Conservation (phyloP, 1,140 invertebrate genomes). For the Eurytemora carolleeae region DNA sequence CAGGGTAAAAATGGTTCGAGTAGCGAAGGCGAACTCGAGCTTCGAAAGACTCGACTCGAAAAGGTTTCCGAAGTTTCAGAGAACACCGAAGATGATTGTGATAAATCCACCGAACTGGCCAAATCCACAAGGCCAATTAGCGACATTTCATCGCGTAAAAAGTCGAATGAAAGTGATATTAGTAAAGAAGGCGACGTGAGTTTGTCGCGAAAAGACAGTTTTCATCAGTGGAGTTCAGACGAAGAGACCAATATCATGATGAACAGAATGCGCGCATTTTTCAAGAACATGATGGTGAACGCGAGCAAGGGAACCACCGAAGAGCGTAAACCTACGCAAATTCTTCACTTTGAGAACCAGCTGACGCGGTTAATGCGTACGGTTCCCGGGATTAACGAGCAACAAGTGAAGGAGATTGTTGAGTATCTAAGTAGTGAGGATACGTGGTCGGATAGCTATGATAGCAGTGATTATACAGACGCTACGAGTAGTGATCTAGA, state of each 20-base stretch:
- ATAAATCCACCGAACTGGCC: too few relatives aligned
- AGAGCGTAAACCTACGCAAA: slow-evolving; percentile 48
- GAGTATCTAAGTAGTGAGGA: slow-evolving; percentile 76
- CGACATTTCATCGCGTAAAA: too few relatives aligned
- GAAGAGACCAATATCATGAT: slow-evolving; percentile 85
- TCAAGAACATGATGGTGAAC: slow-evolving; percentile 53
- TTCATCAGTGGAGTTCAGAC: slow-evolving; percentile 79
- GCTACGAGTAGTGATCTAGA: too few relatives aligned
- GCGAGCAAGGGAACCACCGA: slow-evolving; percentile 16
- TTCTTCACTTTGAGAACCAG: slow-evolving; percentile 69
- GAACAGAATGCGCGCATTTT: slow-evolving; percentile 75
- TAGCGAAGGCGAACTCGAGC: slow-evolving; percentile 17
- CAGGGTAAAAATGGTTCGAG: slow-evolving; percentile 10
- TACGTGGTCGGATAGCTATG: slow-evolving; percentile 75
- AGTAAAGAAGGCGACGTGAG: too few relatives aligned
- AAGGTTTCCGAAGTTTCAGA: slow-evolving; percentile 19
- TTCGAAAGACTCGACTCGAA: slow-evolving; percentile 14
- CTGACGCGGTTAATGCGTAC: slow-evolving; percentile 74
- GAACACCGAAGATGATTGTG: slow-evolving; percentile 17
- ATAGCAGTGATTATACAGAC: slow-evolving; percentile 70
- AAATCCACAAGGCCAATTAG: too few relatives aligned
- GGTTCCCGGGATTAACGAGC: slow-evolving; percentile 65
- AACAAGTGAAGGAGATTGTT: slow-evolving; percentile 70
- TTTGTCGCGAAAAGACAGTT: slow-evolving; percentile 59
- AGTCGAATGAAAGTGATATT: too few relatives aligned